These are phyloP conservation scores for Drepanosiphum platanoidis DNA, from an alignment of 2,888 invertebrate genomes.

Conservation along the genomic window DNA sequence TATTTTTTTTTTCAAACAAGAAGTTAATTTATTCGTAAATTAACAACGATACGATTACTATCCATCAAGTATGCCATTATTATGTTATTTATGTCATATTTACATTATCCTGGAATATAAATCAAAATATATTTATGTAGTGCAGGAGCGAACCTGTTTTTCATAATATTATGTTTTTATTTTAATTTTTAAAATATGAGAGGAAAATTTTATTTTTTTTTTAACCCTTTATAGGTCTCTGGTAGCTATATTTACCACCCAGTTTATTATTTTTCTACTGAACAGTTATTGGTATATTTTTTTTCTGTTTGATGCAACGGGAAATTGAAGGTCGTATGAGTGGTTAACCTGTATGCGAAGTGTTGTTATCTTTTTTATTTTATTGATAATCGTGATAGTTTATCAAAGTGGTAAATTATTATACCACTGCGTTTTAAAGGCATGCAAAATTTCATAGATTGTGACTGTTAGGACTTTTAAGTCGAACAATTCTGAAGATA, in stretches of 20 bases:
- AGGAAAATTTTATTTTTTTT: no score
- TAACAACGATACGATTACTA: no score
- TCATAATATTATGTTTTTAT: no score
- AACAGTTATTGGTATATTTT: constrained; percentile 26
- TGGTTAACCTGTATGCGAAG: not conserved
- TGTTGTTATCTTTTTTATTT: not conserved
- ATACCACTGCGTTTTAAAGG: constrained; percentile 3
- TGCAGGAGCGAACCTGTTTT: no score
- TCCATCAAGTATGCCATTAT: no score
- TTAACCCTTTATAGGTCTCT: not conserved
- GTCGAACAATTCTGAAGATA: not conserved
- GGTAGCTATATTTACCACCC: constrained; percentile 30
- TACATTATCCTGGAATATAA: no score
- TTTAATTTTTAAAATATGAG: no score
- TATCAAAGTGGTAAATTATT: constrained; percentile 28
- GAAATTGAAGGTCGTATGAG: not conserved
- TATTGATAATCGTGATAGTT: not conserved
- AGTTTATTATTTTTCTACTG: constrained; percentile 16
- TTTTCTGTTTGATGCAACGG: constrained; percentile 8
- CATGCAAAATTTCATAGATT: not conserved
- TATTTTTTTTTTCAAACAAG: no score
- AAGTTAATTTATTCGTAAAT: no score
- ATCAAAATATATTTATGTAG: no score
- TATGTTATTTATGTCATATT: no score
- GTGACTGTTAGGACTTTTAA: not conserved